Evolutionary conservation across 2,888 invertebrate genomes (phyloP).

Genomic region (Tinea semifulvella): DNA sequence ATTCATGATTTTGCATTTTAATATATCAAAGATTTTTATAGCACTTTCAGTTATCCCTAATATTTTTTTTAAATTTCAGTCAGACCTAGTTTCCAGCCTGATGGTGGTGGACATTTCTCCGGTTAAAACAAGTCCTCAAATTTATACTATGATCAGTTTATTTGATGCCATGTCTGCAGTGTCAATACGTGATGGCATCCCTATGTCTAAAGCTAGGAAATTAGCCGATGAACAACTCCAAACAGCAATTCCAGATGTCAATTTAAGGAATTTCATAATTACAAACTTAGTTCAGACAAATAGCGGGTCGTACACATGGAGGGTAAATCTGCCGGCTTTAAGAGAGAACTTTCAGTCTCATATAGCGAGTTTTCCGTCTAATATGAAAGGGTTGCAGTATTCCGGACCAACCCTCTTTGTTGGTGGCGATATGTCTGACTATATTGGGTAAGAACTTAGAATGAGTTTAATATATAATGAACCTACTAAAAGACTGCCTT

Average conservation of each 20-base stretch:
- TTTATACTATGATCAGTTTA: conserved; percentile 68
- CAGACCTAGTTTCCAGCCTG: conserved; percentile 70
- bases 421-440: conserved; percentile 84
- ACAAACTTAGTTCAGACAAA: conserved; percentile 82
- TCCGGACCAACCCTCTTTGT: conserved; percentile 83
- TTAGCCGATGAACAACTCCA: conserved; percentile 70
- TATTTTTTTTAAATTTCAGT: conserved; percentile 44
- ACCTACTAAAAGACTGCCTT: too few relatives aligned
- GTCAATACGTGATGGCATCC: conserved; percentile 65
- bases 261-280: conserved; percentile 80
- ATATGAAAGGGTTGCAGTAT: conserved; percentile 56
- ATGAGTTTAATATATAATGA: too few relatives aligned
- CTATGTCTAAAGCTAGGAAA: conserved; percentile 76
- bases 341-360: conserved; percentile 70
- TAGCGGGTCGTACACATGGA: conserved; percentile 75
- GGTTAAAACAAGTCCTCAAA: conserved; percentile 67
- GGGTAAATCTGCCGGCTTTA: conserved; percentile 80
- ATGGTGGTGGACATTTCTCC: conserved; percentile 79
- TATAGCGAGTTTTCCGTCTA: conserved; percentile 72
- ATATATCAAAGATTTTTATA: too few relatives aligned
- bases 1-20: too few relatives aligned
- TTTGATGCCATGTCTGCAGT: conserved; percentile 74
- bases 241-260: conserved; percentile 61
- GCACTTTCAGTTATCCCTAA: too few relatives aligned
- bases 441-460: conserved; percentile 70